These are phyloP conservation scores for Glossosoma conforme DNA, from an alignment of 1,140 invertebrate genomes.

Conservation along the genomic window DNA sequence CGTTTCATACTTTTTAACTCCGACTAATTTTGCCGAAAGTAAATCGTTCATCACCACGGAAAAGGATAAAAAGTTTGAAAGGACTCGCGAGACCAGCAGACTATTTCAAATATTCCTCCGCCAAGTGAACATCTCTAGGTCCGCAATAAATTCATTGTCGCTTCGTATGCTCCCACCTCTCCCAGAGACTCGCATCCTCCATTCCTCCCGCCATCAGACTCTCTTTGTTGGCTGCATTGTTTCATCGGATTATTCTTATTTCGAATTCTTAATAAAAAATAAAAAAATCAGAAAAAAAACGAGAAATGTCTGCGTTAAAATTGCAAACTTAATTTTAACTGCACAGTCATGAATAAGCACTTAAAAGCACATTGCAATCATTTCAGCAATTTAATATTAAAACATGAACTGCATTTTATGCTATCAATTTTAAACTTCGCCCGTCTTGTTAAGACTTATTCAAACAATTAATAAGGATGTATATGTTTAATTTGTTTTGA, in stretches of 20 bases:
- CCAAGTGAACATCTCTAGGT: conserved; percentile 13
- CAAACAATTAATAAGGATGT: too few species aligned
- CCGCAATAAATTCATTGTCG: conserved; percentile 24
- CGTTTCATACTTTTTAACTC: not conserved
- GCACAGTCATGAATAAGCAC: too few species aligned
- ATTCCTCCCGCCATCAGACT: conserved; percentile 1
- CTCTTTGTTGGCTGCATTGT: conserved; percentile 25
- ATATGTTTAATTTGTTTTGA: too few species aligned
- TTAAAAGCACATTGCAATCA: too few species aligned
- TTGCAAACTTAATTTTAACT: too few species aligned
- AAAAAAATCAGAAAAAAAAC: not conserved
- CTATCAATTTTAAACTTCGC: too few species aligned
- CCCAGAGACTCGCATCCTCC: conserved; percentile 4
- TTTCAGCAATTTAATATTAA: too few species aligned
- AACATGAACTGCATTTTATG: too few species aligned
- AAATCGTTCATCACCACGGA: conserved; percentile 21
- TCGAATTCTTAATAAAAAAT: conserved; percentile 7
- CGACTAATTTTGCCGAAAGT: conserved; percentile 21
- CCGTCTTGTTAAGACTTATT: too few species aligned
- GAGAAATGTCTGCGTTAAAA: not conserved
- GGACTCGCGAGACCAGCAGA: conserved; percentile 5
- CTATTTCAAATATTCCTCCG: conserved; percentile 15
- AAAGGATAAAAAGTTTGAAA: conserved; percentile 11
- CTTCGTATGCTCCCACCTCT: too few species aligned
- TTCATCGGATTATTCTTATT: conserved; percentile 9